Percentiles rank a stretch among this genome's conserved stretches.
Evolutionary conservation across 2,113 vertebrate genomes (phyloP).

Genomic region (Corynorhinus townsendii): DNA sequence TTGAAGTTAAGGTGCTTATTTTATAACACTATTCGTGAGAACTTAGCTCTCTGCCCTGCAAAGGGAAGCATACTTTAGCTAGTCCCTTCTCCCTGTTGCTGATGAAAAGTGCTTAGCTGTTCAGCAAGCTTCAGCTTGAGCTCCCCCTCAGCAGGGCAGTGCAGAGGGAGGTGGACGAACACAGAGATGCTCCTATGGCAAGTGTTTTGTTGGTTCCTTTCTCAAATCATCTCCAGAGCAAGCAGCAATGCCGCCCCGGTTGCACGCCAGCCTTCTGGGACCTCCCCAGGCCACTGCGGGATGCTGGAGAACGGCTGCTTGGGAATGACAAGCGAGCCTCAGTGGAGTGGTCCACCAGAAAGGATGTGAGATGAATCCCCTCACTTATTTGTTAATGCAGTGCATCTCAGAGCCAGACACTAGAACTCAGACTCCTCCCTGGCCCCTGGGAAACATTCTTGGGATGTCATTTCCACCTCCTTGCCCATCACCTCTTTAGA

Average conservation of each 20-base stretch:
- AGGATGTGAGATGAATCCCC: background rate
- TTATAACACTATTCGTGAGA: background rate
- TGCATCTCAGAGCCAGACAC: background rate
- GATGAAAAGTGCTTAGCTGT: background rate
- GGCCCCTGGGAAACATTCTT: background rate
- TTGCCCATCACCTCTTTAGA: background rate
- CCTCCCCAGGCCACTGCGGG: background rate
- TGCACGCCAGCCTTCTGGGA: background rate
- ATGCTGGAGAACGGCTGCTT: background rate
- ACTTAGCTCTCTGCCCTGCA: background rate
- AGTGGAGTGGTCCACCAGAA: background rate
- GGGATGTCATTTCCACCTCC: background rate
- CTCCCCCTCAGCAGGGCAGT: background rate
- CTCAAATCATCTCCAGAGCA: background rate
- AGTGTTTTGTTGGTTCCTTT: too few species aligned
- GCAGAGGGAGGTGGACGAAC: background rate
- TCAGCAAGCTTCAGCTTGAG: background rate
- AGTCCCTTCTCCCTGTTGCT: background rate
- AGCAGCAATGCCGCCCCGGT: background rate
- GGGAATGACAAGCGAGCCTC: background rate
- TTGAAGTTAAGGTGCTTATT: slow-evolving; percentile 33
- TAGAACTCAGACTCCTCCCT: background rate
- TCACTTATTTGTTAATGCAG: background rate
- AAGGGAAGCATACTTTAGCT: background rate
- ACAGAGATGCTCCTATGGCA: background rate